Evolutionary conservation across 2,888 invertebrate genomes (phyloP), one percentile per base, ranked within the genome.

Genomic region (Sinopyrophorus schimmeli): DNA sequence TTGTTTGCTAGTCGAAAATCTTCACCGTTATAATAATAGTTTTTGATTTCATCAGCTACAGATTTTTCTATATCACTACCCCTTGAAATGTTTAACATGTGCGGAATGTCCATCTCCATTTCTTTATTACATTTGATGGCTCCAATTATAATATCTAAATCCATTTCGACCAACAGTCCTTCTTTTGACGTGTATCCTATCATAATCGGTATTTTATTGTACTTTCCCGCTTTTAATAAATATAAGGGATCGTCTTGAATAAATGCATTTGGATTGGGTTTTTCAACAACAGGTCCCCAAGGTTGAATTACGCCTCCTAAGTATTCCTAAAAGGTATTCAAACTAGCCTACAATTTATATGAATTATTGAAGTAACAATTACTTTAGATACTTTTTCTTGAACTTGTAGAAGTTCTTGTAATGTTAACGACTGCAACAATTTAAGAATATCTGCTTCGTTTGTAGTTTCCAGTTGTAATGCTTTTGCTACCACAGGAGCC

Each of bases 391-490:
- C 41, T 42, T 52, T 50, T 4, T 43, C 31, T 34, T 59, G 58
- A 7, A 43, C 6, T 26, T 50, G 11, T 1, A 54, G 28, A 12
- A 57, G 23, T 46, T 53, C 39, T 7, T 50, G 46, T 5, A 15
- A 17, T 6, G 58, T 23, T 16, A 53, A 32, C 7, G 35, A 10
- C 27, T 64, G 66, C 10, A 78, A 58, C 59, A 71, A 67, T 7
- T 68, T 61, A 9, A 75, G 61, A 1, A 75, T 62, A 4, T 66
- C 62, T 2, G 63, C 60, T 49, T 76, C 73, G 16, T 64, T 60
- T n/a, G 18, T 14, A 2, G 12, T 20, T 2, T 39, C 9, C 9
- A 38, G 15, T 5, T 20, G 21, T 34, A 52, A 40, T 9, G 30
- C 41, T 16, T 26, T 15, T 16, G 38, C 32, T 34, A 76, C 48